Evolutionary conservation across 2,113 vertebrate genomes (phyloP).

Genomic region (Vulpes vulpes): DNA sequence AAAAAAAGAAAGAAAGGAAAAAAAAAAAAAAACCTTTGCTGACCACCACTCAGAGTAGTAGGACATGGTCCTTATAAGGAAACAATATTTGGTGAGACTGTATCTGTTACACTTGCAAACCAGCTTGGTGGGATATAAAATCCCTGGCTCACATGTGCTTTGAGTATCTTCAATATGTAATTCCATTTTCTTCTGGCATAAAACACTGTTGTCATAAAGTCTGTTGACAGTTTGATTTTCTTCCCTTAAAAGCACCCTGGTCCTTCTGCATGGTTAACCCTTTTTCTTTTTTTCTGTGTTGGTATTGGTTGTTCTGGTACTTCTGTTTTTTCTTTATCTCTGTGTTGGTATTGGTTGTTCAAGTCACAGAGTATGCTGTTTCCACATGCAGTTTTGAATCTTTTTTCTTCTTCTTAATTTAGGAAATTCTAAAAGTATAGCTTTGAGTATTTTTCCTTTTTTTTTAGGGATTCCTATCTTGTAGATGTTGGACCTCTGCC

Average conservation of each 20-base stretch:
- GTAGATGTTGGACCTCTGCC: not conserved
- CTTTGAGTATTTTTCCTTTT: not conserved
- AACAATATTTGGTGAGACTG: too few species aligned
- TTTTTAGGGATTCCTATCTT: not conserved
- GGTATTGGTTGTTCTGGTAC: not conserved
- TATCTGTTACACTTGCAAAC: not conserved
- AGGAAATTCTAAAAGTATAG: not conserved
- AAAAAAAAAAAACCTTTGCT: not conserved
- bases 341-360: not conserved
- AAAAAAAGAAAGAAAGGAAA: too few species aligned
- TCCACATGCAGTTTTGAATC: not conserved
- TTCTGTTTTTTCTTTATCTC: not conserved
- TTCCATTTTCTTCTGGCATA: not conserved
- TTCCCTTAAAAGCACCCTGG: not conserved
- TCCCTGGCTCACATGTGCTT: not conserved
- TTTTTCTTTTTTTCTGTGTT: not conserved
- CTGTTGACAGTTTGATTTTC: not conserved
- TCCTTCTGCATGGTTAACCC: not conserved
- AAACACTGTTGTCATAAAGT: not conserved
- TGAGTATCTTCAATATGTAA: not conserved
- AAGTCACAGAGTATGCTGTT: not conserved
- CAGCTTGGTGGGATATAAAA: not conserved
- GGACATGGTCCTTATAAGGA: not conserved
- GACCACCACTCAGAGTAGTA: not conserved
- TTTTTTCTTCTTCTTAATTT: not conserved